phyloP scores from a whole-genome alignment of 2,888 invertebrate species.

The Molorchus minor region DNA sequence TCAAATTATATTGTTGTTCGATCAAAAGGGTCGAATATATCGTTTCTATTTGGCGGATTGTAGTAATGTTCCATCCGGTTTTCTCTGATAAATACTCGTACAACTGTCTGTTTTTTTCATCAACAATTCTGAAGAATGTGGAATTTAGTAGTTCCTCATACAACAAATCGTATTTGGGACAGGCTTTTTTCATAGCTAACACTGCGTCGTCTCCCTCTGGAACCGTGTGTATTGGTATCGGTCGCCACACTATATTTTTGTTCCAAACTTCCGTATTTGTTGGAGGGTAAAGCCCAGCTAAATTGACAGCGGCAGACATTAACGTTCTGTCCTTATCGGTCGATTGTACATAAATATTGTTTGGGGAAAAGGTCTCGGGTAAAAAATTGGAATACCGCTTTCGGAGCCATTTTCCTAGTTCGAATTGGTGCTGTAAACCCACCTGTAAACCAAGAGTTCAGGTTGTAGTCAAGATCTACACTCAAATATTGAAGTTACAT shows the following conservation, averaged over 20 bases:
- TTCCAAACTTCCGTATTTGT: slow-evolving; percentile 67
- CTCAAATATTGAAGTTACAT: not conserved
- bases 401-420: slow-evolving; percentile 77
- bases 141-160: slow-evolving; percentile 12
- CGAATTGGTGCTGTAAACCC: slow-evolving; percentile 78
- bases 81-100: slow-evolving; percentile 15
- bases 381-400: slow-evolving; percentile 74
- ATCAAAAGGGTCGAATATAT: not conserved
- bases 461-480: not conserved
- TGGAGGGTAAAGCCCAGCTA: slow-evolving; percentile 81
- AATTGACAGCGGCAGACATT: slow-evolving; percentile 83
- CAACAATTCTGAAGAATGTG: slow-evolving; percentile 17
- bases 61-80: slow-evolving; percentile 27
- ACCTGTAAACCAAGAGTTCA: slow-evolving; percentile 40
- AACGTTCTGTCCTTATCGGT: slow-evolving; percentile 89
- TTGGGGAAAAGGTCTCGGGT: slow-evolving; percentile 64
- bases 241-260: slow-evolving; percentile 68
- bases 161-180: slow-evolving; percentile 21
- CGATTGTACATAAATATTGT: slow-evolving; percentile 71
- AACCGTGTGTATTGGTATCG: slow-evolving; percentile 76
- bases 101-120: slow-evolving; percentile 10
- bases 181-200: slow-evolving; percentile 65
- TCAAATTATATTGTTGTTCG: not conserved
- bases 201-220: slow-evolving; percentile 30
- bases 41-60: slow-evolving; percentile 12